These are phyloP conservation scores for Pterophyllum scalare DNA, from an alignment of 2,113 vertebrate genomes.

Conservation along the genomic window DNA sequence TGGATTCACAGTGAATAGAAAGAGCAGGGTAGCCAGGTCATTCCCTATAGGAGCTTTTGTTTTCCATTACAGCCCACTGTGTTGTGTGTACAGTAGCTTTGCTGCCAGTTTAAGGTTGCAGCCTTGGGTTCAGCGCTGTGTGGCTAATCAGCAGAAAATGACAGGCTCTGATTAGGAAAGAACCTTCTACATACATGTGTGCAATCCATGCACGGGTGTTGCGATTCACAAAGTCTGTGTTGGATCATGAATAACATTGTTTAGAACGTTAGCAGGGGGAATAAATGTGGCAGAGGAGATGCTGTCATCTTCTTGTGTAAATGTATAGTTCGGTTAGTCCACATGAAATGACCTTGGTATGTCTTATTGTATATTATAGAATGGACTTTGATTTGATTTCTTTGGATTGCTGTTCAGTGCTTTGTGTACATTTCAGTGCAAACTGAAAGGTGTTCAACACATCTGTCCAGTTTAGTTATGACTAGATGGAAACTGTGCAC, in stretches of 20 bases:
- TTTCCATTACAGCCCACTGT: constrained; percentile 52
- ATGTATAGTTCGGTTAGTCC: background rate
- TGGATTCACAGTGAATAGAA: constrained; percentile 69
- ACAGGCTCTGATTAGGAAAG: constrained; percentile 40
- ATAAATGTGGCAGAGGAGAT: constrained; percentile 12
- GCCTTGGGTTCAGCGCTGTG: constrained; percentile 61
- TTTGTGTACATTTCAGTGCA: background rate
- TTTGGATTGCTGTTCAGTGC: background rate
- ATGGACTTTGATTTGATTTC: background rate
- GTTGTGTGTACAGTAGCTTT: constrained; percentile 50
- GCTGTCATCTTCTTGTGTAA: background rate
- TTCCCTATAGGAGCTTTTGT: constrained; percentile 68
- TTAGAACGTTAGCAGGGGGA: constrained; percentile 17
- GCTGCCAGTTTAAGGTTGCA: constrained; percentile 62
- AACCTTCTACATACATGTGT: constrained; percentile 71
- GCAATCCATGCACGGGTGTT: constrained; percentile 34
- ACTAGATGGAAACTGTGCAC: background rate
- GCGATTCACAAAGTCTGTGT: constrained; percentile 13
- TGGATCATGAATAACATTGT: constrained; percentile 42
- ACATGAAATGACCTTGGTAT: background rate
- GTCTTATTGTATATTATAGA: background rate
- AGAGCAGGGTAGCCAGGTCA: constrained; percentile 46
- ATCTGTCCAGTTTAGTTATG: background rate
- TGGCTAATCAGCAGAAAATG: constrained; percentile 77
- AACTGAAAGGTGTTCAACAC: background rate